Conservation (phyloP, 2,797 vertebrate species). For the Nyctibius grandis region DNA sequence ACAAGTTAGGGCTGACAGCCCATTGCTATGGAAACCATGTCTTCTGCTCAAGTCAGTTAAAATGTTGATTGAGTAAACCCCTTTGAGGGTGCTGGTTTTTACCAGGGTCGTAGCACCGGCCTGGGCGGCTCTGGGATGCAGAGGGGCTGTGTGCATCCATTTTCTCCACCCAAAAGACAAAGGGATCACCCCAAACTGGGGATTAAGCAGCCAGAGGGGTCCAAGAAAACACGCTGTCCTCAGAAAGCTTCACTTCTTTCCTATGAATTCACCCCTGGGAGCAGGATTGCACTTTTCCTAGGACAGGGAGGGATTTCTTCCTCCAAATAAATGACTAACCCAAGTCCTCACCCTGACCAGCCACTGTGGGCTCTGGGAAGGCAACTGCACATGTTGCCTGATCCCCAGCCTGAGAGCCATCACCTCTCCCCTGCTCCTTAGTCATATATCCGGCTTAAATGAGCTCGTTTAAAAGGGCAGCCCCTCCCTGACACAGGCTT, state of each 20-base stretch:
- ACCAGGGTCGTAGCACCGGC: accelerated
- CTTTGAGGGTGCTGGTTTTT: background rate
- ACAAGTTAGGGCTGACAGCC: background rate
- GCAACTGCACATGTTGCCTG: background rate
- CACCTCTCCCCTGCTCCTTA: background rate
- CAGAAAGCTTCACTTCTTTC: background rate
- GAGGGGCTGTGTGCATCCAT: background rate
- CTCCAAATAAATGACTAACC: background rate
- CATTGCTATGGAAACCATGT: background rate
- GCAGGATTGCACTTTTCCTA: background rate
- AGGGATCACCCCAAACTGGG: accelerated
- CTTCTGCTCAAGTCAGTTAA: constrained; percentile 16
- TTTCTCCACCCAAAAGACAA: background rate
- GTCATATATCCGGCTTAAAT: background rate
- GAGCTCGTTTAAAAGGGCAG: background rate
- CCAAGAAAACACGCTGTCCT: background rate
- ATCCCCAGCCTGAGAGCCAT: background rate
- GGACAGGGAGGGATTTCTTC: background rate
- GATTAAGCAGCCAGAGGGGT: background rate
- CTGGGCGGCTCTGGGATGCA: background rate
- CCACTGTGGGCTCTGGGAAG: background rate
- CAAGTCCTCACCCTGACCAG: background rate
- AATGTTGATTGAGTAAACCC: background rate
- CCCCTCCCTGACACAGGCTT: background rate
- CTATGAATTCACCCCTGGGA: background rate